Evolutionary conservation across 2,888 invertebrate species (phyloP).

Genomic region (Diadegma fenestrale): DNA sequence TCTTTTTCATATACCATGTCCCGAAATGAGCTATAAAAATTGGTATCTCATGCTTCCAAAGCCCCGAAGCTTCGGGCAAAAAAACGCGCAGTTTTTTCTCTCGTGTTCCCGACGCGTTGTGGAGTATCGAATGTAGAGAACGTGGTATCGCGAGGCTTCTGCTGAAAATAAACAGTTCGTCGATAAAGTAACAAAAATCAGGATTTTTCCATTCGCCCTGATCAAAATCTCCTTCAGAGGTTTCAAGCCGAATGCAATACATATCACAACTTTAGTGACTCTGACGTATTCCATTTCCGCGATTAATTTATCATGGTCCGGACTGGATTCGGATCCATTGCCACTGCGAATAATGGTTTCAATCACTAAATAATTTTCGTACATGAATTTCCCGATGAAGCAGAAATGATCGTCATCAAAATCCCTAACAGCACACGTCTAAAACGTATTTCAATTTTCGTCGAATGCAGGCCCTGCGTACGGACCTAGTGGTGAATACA

Average conservation of each 20-base stretch:
- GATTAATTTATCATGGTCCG: too few relatives aligned
- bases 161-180: too few relatives aligned
- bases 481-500: background rate
- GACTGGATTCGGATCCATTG: too few relatives aligned
- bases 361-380: background rate
- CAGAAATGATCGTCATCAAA: background rate
- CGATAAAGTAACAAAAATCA: too few relatives aligned
- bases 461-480: background rate
- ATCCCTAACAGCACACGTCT: background rate
- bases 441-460: background rate
- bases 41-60: constrained; percentile 47
- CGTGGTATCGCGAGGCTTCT: constrained; percentile 12
- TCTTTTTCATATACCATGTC: constrained; percentile 21
- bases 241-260: too few relatives aligned
- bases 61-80: constrained; percentile 9
- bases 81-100: background rate
- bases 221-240: too few relatives aligned
- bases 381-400: background rate
- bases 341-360: background rate
- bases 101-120: constrained; percentile 25
- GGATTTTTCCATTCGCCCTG: too few relatives aligned
- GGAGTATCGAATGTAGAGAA: constrained; percentile 8
- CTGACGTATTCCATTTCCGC: too few relatives aligned
- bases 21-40: constrained; percentile 43
- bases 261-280: too few relatives aligned